phyloP scores from a whole-genome alignment of 1,140 invertebrate species.

The Pachypeltis micranthus region DNA sequence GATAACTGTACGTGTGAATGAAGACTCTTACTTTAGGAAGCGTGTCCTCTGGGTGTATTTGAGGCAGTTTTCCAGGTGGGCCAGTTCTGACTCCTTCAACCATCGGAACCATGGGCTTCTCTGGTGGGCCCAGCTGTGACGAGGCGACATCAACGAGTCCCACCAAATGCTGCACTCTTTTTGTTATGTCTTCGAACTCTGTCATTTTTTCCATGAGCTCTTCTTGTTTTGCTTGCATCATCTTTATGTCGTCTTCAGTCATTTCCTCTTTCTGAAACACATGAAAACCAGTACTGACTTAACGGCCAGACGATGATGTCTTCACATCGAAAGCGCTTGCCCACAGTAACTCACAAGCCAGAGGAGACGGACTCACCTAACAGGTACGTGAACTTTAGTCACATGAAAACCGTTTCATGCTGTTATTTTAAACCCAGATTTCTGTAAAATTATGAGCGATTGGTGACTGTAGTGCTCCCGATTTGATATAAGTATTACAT shows the following conservation, averaged over 20 bases:
- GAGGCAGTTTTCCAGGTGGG: background rate
- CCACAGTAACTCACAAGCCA: too few species aligned
- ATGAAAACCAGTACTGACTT: too few species aligned
- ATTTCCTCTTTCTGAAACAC: slow-evolving; percentile 34
- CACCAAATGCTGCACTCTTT: slow-evolving; percentile 31
- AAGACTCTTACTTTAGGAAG: background rate
- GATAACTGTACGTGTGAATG: too few species aligned
- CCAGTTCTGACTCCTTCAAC: slow-evolving; percentile 6
- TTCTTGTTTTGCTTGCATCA: slow-evolving; percentile 30
- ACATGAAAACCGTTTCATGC: too few species aligned
- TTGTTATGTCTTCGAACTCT: slow-evolving; percentile 34
- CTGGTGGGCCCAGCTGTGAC: slow-evolving; percentile 13
- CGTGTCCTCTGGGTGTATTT: slow-evolving; percentile 30
- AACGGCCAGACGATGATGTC: too few species aligned
- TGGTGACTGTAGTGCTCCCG: too few species aligned
- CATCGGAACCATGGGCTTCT: slow-evolving; percentile 1
- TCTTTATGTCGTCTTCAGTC: slow-evolving; percentile 31
- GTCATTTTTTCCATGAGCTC: slow-evolving; percentile 30
- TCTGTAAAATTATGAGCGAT: too few species aligned
- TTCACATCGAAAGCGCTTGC: too few species aligned
- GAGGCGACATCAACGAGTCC: slow-evolving; percentile 29
- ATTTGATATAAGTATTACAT: too few species aligned
- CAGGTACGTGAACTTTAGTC: too few species aligned
- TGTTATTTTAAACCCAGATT: too few species aligned
- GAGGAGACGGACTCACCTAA: too few species aligned